These are phyloP conservation scores for Poeciliopsis paucimaculata DNA, from an alignment of 2,797 vertebrate genomes.

Conservation along the genomic window DNA sequence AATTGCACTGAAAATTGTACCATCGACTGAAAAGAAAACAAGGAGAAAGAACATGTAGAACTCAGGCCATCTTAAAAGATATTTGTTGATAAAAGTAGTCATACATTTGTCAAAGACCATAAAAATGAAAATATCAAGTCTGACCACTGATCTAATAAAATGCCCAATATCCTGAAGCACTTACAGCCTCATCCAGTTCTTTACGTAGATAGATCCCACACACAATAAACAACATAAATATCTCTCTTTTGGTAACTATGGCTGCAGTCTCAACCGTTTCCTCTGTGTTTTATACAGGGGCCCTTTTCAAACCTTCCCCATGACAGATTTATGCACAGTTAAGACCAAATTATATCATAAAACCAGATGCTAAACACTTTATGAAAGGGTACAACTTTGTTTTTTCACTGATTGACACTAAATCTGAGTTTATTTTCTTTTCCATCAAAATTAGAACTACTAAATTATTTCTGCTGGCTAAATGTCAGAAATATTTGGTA, in stretches of 20 bases:
- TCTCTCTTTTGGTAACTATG: background rate
- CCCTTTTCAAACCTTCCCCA: too few relatives aligned
- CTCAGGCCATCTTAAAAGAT: background rate
- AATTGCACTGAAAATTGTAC: background rate
- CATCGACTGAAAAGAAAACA: background rate
- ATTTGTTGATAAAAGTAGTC: background rate
- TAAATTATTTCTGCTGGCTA: too few relatives aligned
- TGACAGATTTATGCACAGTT: too few relatives aligned
- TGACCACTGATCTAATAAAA: background rate
- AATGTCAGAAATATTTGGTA: too few relatives aligned
- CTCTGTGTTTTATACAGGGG: too few relatives aligned
- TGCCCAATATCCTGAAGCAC: constrained; percentile 8
- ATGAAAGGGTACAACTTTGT: too few relatives aligned
- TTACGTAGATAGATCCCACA: background rate
- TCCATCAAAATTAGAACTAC: too few relatives aligned
- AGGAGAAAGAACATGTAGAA: background rate
- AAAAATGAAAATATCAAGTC: background rate
- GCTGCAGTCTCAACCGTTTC: background rate
- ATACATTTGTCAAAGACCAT: background rate
- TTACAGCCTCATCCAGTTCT: background rate
- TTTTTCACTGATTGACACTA: too few relatives aligned
- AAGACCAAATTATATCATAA: too few relatives aligned
- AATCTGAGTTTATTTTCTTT: too few relatives aligned
- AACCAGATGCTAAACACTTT: too few relatives aligned
- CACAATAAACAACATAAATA: background rate